phyloP scores from a whole-genome alignment of 2,113 vertebrate species.

The Nothoprocta perdicaria region DNA sequence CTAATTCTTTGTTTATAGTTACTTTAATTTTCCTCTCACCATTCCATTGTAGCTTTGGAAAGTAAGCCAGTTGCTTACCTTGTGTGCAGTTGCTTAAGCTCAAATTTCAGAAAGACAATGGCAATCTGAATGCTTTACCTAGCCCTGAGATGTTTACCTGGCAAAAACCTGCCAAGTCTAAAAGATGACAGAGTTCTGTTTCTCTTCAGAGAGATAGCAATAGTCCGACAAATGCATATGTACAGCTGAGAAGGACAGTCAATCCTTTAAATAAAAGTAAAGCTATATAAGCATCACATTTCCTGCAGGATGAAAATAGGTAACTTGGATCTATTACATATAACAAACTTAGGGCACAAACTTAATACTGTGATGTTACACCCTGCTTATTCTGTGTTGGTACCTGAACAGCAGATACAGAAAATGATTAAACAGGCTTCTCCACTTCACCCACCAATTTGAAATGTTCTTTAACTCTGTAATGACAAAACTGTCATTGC shows the following conservation, averaged over 20 bases:
- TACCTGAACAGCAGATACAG: background rate
- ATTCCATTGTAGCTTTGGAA: background rate
- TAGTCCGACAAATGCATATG: background rate
- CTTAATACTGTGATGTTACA: background rate
- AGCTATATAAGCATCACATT: background rate
- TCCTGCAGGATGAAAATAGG: background rate
- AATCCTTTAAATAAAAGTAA: background rate
- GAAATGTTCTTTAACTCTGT: rapidly evolving
- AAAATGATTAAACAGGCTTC: background rate
- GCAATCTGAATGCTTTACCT: background rate
- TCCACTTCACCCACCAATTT: background rate
- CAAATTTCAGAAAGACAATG: background rate
- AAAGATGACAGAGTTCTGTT: background rate
- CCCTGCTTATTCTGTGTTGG: background rate
- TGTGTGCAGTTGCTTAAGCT: background rate
- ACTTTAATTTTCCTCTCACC: background rate
- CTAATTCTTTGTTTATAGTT: background rate
- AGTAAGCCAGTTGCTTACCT: background rate
- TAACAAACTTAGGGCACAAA: background rate
- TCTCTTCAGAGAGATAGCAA: no score
- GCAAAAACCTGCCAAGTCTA: background rate
- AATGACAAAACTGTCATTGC: background rate
- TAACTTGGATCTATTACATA: background rate
- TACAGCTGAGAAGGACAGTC: background rate
- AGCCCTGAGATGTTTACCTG: background rate